Conservation (phyloP, 2,888 invertebrate genomes). For the Drosophila recens region DNA sequence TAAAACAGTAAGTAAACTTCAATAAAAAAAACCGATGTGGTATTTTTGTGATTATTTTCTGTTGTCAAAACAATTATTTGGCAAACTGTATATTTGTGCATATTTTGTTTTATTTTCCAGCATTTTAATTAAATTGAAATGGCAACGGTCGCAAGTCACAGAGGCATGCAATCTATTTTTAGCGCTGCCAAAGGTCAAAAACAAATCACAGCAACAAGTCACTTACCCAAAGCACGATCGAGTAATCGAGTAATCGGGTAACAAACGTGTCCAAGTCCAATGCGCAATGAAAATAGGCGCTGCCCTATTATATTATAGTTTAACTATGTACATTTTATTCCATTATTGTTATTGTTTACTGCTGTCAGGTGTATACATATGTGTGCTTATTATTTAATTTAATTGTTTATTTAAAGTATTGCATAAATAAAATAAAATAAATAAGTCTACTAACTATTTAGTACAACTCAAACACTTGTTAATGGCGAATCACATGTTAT, state of each 20-base stretch:
- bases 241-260: conserved; percentile 60
- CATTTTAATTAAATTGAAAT: conserved; percentile 69
- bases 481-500: conserved; percentile 48
- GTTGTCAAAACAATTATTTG: not conserved
- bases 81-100: conserved; percentile 18
- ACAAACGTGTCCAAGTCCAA: conserved; percentile 63
- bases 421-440: not conserved
- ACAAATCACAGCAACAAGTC: conserved; percentile 58
- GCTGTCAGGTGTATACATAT: conserved; percentile 12
- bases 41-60: not conserved
- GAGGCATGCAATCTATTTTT: conserved; percentile 62
- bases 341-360: conserved; percentile 12
- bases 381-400: not conserved
- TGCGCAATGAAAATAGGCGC: conserved; percentile 57
- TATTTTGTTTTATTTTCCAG: conserved; percentile 60
- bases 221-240: conserved; percentile 48
- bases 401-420: not conserved
- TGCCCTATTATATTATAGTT: conserved; percentile 38
- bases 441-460: not conserved
- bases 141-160: conserved; percentile 35
- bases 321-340: not conserved
- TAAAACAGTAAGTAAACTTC: no score
- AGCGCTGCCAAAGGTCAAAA: conserved; percentile 67
- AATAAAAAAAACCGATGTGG: no score
- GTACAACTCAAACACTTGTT: conserved; percentile 13